Percentiles rank a stretch among this genome's conserved stretches.
Conservation (phyloP, 2,888 invertebrate genomes). For the Megastigmus dorsalis region DNA sequence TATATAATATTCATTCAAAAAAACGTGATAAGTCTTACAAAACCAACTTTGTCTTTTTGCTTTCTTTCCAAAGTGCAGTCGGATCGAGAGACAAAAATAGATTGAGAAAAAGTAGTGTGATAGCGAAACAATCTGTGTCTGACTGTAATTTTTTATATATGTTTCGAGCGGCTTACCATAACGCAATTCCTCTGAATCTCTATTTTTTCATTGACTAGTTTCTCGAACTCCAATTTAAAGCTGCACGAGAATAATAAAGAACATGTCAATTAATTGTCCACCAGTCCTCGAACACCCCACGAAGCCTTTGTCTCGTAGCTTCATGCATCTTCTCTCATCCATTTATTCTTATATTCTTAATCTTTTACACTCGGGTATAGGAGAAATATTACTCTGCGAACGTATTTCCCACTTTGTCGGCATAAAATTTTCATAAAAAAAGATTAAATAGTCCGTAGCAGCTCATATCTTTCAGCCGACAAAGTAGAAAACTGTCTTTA, state of each 20-base stretch:
- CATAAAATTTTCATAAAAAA: background rate
- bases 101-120: conserved; percentile 30
- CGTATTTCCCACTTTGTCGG: too few relatives aligned
- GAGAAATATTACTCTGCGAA: background rate
- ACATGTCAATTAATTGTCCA: conserved; percentile 55
- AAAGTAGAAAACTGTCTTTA: conserved; percentile 4
- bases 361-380: background rate
- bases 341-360: background rate
- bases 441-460: background rate
- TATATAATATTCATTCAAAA: conserved; percentile 32
- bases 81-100: conserved; percentile 34
- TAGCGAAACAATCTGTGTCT: conserved; percentile 53
- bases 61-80: too few relatives aligned
- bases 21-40: background rate
- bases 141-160: conserved; percentile 43
- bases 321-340: background rate
- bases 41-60: too few relatives aligned
- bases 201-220: conserved; percentile 90
- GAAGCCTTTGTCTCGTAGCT: conserved; percentile 54
- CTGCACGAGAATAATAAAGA: conserved; percentile 71
- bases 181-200: conserved; percentile 93
- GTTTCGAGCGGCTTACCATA: conserved; percentile 79
- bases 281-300: conserved; percentile 58
- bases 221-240: conserved; percentile 92
- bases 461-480: background rate